Evolutionary conservation across 1,140 invertebrate genomes (phyloP), one percentile per base, ranked within the genome.

Genomic region (Scaptomyza pallida): DNA sequence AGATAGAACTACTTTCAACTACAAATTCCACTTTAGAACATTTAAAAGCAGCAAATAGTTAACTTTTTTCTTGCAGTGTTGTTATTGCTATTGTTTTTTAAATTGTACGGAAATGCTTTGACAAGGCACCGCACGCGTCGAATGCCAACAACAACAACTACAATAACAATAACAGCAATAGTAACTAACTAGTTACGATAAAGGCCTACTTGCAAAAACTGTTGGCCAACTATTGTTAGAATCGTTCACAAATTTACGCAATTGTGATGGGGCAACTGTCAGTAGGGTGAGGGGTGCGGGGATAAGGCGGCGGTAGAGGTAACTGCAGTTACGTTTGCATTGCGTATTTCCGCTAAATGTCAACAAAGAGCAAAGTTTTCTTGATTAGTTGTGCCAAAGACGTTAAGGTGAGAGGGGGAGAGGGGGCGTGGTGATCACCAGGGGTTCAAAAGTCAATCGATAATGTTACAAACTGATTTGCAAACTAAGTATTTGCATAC

Each of bases 321-420:
- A 26, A 13, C 23, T 30, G 61, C 47, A 79, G 59, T 88, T 89
- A 78, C 85, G 70, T 89, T 89, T 89, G 86, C 82, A 89, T 86
- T 89, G 86, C 86, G 86, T 89, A 89, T 89, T 89, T 89, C 86
- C 86, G 86, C 72, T 56, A 72, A 88, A 89, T 89, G 86, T 89
- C 86, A 89, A 77, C 86, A 78, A n/a, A n/a, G 69, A 78, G 35
- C 52, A 78, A 88, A 78, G 56, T 75, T 89, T 89, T 89, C 8
- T 88, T 74, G 71, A 74, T 74, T 70, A 74, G 59, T 74, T 69
- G 64, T 12, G 15, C 19, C 21, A 19, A 17, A 19, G 56, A 3
- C 21, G 41, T 8, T 41, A 26, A 35, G 33, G 9, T 35, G 33
- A n/a, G n/a, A n/a, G n/a, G n/a, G n/a, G n/a, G n/a, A n/a, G n/a